These are phyloP conservation scores for Drosophila athabasca DNA, from an alignment of 1,140 invertebrate species.

Conservation along the genomic window DNA sequence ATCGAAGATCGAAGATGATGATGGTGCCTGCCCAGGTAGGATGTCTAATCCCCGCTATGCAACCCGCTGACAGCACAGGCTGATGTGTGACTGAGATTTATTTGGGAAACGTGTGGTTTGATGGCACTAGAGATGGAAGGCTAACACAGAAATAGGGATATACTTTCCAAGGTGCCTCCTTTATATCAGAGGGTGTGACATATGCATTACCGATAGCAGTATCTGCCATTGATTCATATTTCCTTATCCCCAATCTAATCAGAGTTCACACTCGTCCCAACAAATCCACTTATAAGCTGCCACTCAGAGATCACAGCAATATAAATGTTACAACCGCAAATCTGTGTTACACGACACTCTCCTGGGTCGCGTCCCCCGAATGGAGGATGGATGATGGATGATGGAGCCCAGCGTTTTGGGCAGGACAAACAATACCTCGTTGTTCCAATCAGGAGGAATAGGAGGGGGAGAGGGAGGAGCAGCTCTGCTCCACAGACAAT, in stretches of 20 bases:
- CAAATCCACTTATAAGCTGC: constrained; percentile 50
- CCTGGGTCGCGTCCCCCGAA: constrained; percentile 22
- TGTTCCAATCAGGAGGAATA: constrained; percentile 1
- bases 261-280: constrained; percentile 1
- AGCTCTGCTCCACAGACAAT: constrained; percentile 16
- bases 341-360: constrained; percentile 49
- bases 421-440: constrained; percentile 26
- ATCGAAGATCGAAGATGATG: constrained; percentile 25
- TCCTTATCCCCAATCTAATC: constrained; percentile 38
- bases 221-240: constrained; percentile 5
- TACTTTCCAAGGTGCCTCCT: background rate
- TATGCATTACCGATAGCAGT: background rate
- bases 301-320: constrained; percentile 27
- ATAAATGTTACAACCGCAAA: constrained; percentile 58
- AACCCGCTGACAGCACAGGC: constrained; percentile 53
- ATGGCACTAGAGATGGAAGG: constrained; percentile 13
- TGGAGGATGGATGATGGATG: constrained; percentile 49
- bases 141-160: background rate
- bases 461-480: no score
- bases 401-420: constrained; percentile 18
- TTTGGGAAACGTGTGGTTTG: constrained; percentile 58
- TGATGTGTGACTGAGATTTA: constrained; percentile 67
- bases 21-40: constrained; percentile 28
- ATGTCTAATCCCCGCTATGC: constrained; percentile 59
- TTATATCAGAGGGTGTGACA: constrained; percentile 3